phyloP scores from a whole-genome alignment of 2,888 invertebrate species.

The Mystacides longicornis region DNA sequence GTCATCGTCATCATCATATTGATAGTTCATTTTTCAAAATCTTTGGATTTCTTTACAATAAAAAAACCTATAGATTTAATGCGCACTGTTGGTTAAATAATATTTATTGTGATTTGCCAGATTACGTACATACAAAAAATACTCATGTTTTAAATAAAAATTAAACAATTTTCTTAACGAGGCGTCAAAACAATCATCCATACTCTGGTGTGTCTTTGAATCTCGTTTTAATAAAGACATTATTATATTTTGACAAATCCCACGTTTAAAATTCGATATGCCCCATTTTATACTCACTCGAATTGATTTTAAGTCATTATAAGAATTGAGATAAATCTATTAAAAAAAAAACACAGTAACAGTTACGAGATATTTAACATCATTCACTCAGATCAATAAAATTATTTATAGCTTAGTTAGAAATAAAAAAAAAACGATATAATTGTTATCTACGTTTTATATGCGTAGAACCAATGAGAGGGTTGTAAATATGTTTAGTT shows the following conservation, averaged over 20 bases:
- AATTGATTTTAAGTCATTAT: neutral
- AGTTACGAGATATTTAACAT: neutral
- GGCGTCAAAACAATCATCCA: no score
- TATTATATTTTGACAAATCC: conserved; percentile 17
- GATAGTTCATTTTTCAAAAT: no score
- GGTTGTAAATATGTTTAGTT: neutral
- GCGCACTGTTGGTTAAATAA: no score
- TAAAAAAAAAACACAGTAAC: conserved; percentile 1
- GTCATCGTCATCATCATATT: no score
- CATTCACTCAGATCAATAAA: neutral
- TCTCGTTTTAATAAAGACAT: neutral
- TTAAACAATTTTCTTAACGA: no score
- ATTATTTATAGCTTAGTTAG: neutral
- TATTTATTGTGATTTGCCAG: no score
- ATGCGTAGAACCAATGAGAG: no score
- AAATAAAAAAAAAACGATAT: neutral
- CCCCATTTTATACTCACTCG: conserved; percentile 9
- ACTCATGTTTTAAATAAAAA: no score
- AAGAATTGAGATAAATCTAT: conserved; percentile 2
- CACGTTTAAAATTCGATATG: conserved; percentile 16
- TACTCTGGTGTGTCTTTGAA: no score
- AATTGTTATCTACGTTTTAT: neutral
- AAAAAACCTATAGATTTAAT: no score
- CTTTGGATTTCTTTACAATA: no score
- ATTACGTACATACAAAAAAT: no score